Percentiles rank a stretch among this genome's conserved stretches.
phyloP scores from a whole-genome alignment of 2,797 vertebrate genomes.

The Pangasius djambal region DNA sequence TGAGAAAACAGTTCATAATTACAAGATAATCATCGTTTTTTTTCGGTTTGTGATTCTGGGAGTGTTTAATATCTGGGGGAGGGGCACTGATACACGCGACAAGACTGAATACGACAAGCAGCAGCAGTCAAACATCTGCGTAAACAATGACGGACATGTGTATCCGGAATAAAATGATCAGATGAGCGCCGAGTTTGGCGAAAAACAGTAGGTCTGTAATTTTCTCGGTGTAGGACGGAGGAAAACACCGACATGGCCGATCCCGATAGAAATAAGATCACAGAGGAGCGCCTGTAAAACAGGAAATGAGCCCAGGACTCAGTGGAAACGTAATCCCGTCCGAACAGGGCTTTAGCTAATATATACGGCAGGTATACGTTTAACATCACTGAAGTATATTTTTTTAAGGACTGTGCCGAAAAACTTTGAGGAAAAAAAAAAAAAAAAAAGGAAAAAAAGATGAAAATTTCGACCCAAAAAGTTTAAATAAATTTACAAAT shows the following conservation, averaged over 20 bases:
- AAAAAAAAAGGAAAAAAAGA: neutral
- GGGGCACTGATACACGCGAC: no score
- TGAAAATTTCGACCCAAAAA: neutral
- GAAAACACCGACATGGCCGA: neutral
- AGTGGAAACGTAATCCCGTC: neutral
- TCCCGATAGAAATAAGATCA: neutral
- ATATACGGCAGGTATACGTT: neutral
- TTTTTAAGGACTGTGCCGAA: neutral
- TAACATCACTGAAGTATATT: neutral
- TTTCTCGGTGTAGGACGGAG: neutral
- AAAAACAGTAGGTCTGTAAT: neutral
- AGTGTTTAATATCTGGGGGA: no score
- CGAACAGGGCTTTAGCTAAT: neutral
- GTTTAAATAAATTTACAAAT: neutral
- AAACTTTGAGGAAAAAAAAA: neutral
- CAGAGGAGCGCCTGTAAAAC: neutral
- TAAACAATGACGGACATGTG: no score
- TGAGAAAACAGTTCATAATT: no score
- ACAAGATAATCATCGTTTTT: no score
- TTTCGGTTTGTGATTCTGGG: no score
- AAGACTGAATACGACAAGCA: no score
- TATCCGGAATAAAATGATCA: no score
- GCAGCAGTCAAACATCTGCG: neutral
- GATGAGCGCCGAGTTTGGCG: no score
- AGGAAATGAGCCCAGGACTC: neutral